Base-by-base conservation (phyloP, 2,797 vertebrate genomes). In the Hypotaenidia okinawae region DNA sequence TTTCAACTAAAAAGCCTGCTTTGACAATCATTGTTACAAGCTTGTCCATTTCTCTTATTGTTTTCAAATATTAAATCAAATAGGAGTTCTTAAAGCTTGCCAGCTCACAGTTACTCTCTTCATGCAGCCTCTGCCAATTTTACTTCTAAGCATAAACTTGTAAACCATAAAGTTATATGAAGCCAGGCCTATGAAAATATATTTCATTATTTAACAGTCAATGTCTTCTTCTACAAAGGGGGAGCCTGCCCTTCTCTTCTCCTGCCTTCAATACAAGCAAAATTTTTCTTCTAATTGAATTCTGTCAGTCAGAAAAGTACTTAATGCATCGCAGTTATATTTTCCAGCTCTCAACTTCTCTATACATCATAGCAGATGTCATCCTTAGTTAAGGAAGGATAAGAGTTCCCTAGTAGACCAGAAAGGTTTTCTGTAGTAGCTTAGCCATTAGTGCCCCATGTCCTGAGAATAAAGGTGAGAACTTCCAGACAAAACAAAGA, bases 401-500 rank as follows among this genome's bases (percentile, higher is more conserved):
- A 57, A 52, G 41, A 45, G n/a, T 16, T 73, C 19, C 37, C 47
- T 37, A 14, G 12, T 2, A 74, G 37, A 74, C 13, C 37, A 59
- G 16, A 47, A 82, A 62, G 41, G 5, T 51, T 57, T 82, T 45
- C 66, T 51, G n/a, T 59, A 52, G 18, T 49, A 19, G 4, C 14
- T 35, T 43, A 86, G 25, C 24, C 0, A 0, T 27, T 72, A 54
- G 72, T 9, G 28, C 12, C 15, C 17, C 9, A 23, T 0, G 5
- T 37, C 49, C 61, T 28, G 22, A 54, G 39, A n/a, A 22, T 8
- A 30, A 23, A 21, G 24, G 39, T n/a, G 70, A 84, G 70, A 64
- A n/a, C 9, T 23, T 16, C 43, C 13, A 28, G 33, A 17, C 16
- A 49, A 52, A 80, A 57, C 33, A 17, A 32, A 2, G 2, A 80